Percentiles rank a stretch among this genome's conserved stretches.
Conservation (phyloP, 1,140 invertebrate genomes). For the Anastatus disparis region DNA sequence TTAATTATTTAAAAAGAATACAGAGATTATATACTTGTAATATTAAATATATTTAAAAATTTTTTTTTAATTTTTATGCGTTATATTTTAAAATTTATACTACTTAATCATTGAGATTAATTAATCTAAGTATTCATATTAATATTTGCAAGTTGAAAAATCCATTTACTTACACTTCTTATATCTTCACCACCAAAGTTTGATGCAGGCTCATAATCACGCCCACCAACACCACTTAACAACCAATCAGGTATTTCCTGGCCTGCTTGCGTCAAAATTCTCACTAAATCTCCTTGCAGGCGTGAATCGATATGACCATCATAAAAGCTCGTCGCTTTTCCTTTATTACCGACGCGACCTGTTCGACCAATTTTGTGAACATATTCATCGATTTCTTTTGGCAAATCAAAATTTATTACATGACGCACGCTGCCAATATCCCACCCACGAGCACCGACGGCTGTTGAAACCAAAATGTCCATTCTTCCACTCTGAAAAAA, state of each 20-base stretch:
- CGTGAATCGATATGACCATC: conserved; percentile 72
- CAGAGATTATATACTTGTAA: no score
- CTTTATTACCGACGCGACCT: conserved; percentile 91
- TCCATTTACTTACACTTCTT: conserved; percentile 54
- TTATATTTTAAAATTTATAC: no score
- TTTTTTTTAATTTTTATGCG: no score
- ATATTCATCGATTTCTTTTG: conserved; percentile 89
- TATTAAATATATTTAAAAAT: no score
- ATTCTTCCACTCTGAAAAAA: conserved; percentile 69
- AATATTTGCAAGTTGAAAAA: not conserved
- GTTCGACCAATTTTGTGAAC: conserved; percentile 96
- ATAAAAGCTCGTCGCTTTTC: conserved; percentile 90
- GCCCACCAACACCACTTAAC: conserved; percentile 52
- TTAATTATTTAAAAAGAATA: no score
- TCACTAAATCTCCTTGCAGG: conserved; percentile 75
- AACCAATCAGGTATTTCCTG: conserved; percentile 76
- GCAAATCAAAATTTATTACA: conserved; percentile 94
- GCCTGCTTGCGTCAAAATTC: conserved; percentile 75
- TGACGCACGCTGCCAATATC: conserved; percentile 86
- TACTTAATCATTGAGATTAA: no score
- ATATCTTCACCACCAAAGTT: conserved; percentile 70
- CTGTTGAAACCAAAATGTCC: conserved; percentile 89
- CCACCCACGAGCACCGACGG: conserved; percentile 91
- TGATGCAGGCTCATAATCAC: conserved; percentile 53
- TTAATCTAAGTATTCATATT: no score